Evolutionary conservation across 92 coral and sea anemone genomes (phyloP).

Genomic region (Epizoanthus scotinus): DNA sequence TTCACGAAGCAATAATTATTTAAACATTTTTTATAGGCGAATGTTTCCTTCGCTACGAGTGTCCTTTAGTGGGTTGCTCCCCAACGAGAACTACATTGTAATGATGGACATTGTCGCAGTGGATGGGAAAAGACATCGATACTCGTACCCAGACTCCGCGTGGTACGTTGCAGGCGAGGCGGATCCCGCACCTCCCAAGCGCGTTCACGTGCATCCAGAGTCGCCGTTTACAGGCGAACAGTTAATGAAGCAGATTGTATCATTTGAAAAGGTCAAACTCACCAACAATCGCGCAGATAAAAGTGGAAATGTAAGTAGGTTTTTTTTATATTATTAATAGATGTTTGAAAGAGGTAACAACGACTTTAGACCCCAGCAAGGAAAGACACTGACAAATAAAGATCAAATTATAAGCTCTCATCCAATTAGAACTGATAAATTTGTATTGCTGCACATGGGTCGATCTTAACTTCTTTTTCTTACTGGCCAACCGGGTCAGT

Average conservation of each 20-base stretch:
- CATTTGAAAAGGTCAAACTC: constrained; percentile 88
- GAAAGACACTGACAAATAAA: too few species aligned
- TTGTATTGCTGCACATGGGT: too few species aligned
- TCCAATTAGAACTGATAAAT: too few species aligned
- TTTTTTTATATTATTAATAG: too few species aligned
- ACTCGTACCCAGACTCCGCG: constrained; percentile 90
- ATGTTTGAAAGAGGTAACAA: too few species aligned
- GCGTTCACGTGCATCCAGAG: constrained; percentile 80
- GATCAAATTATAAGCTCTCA: too few species aligned
- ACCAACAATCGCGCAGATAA: constrained; percentile 86
- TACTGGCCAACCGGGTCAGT: too few species aligned
- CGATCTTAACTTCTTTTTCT: too few species aligned
- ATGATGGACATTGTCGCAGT: constrained; percentile 71
- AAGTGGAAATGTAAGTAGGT: constrained; percentile 79
- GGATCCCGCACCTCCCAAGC: constrained; percentile 81
- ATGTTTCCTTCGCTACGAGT: constrained; percentile 89
- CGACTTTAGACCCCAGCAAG: too few species aligned
- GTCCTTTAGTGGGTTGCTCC: constrained; percentile 68
- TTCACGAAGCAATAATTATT: too few species aligned
- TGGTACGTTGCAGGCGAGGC: constrained; percentile 96
- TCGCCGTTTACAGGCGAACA: constrained; percentile 83
- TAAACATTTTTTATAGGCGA: constrained; percentile 54
- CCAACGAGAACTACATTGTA: constrained; percentile 68
- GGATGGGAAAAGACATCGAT: constrained; percentile 83
- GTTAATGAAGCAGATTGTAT: constrained; percentile 69